Evolutionary conservation across 2,888 invertebrate genomes (phyloP), one percentile per base, ranked within the genome.

Genomic region (Acleris literana): DNA sequence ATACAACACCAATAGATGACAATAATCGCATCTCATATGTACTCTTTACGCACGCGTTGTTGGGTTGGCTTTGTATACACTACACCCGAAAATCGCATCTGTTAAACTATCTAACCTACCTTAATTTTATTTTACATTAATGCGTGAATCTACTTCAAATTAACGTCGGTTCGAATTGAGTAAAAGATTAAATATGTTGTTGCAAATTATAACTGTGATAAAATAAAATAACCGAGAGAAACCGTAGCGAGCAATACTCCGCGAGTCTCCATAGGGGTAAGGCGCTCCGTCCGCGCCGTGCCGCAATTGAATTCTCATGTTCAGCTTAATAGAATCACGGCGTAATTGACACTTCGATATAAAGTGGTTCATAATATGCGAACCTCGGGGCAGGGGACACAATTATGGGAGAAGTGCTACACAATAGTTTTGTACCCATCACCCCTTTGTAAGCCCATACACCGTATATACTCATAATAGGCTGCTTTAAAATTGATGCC

Each of bases 231-330:
- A 25, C 43, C 29, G 54, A 49, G 39, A 43, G 60, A 65, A 64
- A 60, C 16, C 33, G 59, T 25, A 29, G 25, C 48, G 51, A 16
- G 22, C 9, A 49, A 56, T 29, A 44, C 48, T 48, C 48, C 22
- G 56, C 22, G 44, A 52, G 64, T 49, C 56, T 56, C 57, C 18
- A 53, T 66, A 62, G 39, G 61, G 66, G 66, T 57, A 51, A 60
- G 59, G 54, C 51, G 56, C 33, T 61, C 61, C 66, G 52, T 61
- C 61, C 66, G 52, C 57, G 68, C 53, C 62, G 57, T 53, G 58
- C n/a, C 66, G 61, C 65, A 72, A 77, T 75, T 76, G 73, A 69
- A 70, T 73, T 73, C 64, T 71, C 74, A 67, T 73, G 74, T 72
- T 65, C 52, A 53, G 61, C 62, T 68, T 60, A 63, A 69, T 64